Evolutionary conservation across 2,888 invertebrate species (phyloP), one percentile per base, ranked within the genome.

Genomic region (Cyclophora albipunctata): DNA sequence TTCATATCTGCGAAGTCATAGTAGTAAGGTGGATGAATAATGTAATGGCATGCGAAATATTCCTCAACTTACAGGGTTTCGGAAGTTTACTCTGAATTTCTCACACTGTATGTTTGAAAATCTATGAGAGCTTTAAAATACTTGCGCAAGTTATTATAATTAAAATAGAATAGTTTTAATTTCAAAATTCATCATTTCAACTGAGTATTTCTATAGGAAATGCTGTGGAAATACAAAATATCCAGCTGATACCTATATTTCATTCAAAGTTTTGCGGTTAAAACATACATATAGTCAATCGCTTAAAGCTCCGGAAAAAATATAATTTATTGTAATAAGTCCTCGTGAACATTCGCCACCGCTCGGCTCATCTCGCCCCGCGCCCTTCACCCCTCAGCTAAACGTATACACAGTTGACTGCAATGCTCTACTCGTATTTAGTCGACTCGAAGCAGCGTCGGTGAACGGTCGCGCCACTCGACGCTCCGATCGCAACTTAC

Each of bases 311-410:
- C 73, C 73, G 78, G 78, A 78, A 85, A 82, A 84, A 72, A 84
- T 82, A 85, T 82, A 81, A 86, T 85, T 85, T 86, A 84, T 85
- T 86, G 80, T 86, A 85, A 85, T 86, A 85, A 84, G 82, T 80
- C 80, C 73, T 87, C 88, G 89, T 82, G 83, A 79, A 77, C 80
- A 78, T 78, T 89, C 89, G 89, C 84, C 82, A 78, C 80, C 73
- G 73, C 76, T 89, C 89, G 88, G 84, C 74, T 77, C 81, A 76
- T 79, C 81, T 72, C 73, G 70, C 70, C 78, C 76, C 78, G 69
- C 79, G 62, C 78, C 75, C 75, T 65, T 55, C 68, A 58, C 75
- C 74, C 78, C 78, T 65, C 79, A 58, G 66, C 74, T 66, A 66
- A 77, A 65, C 73, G 78, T 81, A 80, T 76, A 86, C 79, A 78